Base-by-base conservation (phyloP, 2,113 vertebrate genomes). In the Ceuthmochares aereus region DNA sequence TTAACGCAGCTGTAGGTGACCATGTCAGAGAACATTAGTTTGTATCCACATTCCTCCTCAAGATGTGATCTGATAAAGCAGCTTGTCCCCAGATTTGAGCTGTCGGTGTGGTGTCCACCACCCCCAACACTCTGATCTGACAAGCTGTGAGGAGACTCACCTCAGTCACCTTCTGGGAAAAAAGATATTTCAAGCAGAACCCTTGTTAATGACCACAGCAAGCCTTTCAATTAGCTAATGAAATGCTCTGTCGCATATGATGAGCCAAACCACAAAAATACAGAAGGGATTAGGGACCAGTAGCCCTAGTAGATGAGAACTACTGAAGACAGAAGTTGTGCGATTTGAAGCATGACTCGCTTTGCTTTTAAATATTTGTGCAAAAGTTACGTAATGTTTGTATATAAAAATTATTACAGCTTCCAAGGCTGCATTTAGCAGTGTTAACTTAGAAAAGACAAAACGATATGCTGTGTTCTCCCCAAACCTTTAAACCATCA, bases 311-410 rank as follows among this genome's bases (percentile, higher is more conserved):
- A 79, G 79, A 37, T 76, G 89, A 95, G 34, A 66, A 42, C 63
- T 75, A 56, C 77, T 45, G 58, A 86, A 81, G 67, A 87, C 68
- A 54, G 83, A 79, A 79, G 54, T 59, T 96, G 96, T 96, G 94
- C 84, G 70, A 93, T 89, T 66, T 84, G 94, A 96, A 95, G 92
- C 89, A 80, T 62, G 76, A 98, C 68, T 96, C 15, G 62, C 94
- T 85, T 93, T 93, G 76, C 91, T 96, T 94, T 97, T 95, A 97
- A 98, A 95, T 96, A 96, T 92, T 95, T 98, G 98, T 98, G 98
- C 98, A 98, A 98, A 97, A 93, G 81, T 95, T 94, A 93, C 15
- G 14, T 97, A 87, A 89, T 21, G 73, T 92, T 96, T 82, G 88
- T 68, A 76, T 90, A 96, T 83, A 95, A 97, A 97, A 97, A 89